Evolutionary conservation across 2,888 invertebrate species (phyloP).

Genomic region (Meiosimyza decipiens): DNA sequence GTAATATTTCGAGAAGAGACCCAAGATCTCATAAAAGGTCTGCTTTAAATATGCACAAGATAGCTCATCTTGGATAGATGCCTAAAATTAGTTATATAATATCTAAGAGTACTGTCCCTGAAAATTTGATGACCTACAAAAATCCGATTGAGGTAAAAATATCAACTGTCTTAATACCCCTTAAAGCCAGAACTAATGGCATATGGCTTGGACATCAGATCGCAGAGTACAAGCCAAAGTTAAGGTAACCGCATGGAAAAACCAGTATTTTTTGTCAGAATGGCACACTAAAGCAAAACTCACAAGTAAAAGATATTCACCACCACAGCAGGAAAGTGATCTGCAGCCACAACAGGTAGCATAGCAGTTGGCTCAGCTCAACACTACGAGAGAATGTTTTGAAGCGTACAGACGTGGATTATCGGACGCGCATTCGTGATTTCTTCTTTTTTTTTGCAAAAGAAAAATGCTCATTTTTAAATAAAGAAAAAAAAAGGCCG

Average conservation of each 20-base stretch:
- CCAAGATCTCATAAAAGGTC: too few relatives aligned
- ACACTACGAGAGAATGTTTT: conserved; percentile 55
- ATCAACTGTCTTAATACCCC: not conserved
- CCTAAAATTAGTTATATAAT: too few relatives aligned
- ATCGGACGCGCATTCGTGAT: conserved; percentile 41
- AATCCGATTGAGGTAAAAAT: too few relatives aligned
- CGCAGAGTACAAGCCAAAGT: not conserved
- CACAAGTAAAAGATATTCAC: conserved; percentile 31
- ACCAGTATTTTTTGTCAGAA: conserved; percentile 38
- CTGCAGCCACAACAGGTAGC: conserved; percentile 41
- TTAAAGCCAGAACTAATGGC: not conserved
- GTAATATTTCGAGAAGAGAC: too few relatives aligned
- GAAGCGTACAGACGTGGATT: conserved; percentile 55
- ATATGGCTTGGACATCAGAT: not conserved
- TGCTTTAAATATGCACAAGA: too few relatives aligned
- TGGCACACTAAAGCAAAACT: too few relatives aligned
- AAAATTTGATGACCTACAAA: too few relatives aligned
- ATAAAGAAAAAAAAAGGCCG: conserved; percentile 27
- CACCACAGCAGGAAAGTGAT: conserved; percentile 38
- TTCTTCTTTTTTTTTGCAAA: not conserved
- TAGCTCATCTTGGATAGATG: too few relatives aligned
- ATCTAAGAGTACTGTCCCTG: too few relatives aligned
- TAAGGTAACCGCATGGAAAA: conserved; percentile 5
- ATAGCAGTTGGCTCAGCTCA: conserved; percentile 31
- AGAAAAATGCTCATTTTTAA: not conserved